Evolutionary conservation across 2,797 vertebrate genomes (phyloP).

Genomic region (Lagodon rhomboides): DNA sequence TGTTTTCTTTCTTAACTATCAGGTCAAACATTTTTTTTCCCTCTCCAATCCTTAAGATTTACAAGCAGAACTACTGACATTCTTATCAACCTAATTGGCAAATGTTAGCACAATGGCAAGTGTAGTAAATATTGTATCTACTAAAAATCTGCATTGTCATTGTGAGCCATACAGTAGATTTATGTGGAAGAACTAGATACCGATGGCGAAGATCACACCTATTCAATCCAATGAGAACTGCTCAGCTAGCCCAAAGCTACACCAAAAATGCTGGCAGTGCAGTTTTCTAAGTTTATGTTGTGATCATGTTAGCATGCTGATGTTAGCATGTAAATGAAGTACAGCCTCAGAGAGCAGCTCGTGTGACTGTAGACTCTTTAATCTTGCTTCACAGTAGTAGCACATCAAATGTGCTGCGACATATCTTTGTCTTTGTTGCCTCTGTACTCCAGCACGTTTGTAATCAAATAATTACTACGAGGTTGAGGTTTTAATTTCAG

Average conservation of each 20-base stretch:
- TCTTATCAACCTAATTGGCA: not conserved
- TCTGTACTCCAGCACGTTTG: not conserved
- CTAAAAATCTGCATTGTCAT: too few species aligned
- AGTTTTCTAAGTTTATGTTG: too few species aligned
- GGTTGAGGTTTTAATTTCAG: not conserved
- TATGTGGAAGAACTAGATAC: too few species aligned
- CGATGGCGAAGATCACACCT: too few species aligned
- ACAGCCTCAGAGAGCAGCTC: not conserved
- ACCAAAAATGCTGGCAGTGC: too few species aligned
- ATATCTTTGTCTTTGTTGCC: not conserved
- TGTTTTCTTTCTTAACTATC: too few species aligned
- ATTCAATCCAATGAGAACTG: too few species aligned
- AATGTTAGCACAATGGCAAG: not conserved
- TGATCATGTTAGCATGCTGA: not conserved
- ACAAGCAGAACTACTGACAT: not conserved
- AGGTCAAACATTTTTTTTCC: not conserved
- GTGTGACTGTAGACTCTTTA: not conserved
- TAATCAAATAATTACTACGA: conserved; percentile 5
- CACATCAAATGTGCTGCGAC: not conserved
- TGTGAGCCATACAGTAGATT: too few species aligned
- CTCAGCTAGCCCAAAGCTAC: too few species aligned
- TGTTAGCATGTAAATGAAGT: not conserved
- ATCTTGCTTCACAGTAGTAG: not conserved
- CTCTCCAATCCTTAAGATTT: not conserved
- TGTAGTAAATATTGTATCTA: not conserved